Evolutionary conservation across 2,113 vertebrate genomes (phyloP).

Genomic region (Brienomyrus brachyistius): DNA sequence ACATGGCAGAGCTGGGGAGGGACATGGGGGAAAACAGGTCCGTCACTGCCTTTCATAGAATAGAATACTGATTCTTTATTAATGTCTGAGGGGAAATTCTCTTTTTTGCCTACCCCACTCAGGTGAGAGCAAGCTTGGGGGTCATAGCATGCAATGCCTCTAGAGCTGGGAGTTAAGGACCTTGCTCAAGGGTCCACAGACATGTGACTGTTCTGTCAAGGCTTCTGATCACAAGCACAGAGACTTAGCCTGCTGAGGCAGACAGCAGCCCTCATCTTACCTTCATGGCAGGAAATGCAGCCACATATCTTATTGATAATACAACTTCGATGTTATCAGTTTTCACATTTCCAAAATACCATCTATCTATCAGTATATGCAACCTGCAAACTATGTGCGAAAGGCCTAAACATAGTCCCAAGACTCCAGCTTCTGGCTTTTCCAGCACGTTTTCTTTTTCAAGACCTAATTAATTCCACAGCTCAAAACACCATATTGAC

Average conservation of each 20-base stretch:
- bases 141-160: not conserved
- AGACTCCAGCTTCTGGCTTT: too few species aligned
- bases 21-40: not conserved
- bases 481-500: not conserved
- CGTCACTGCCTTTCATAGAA: not conserved
- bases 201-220: not conserved
- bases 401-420: not conserved
- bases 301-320: not conserved
- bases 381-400: not conserved
- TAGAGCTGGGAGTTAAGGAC: not conserved
- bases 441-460: not conserved
- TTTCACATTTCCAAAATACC: not conserved
- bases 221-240: not conserved
- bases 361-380: not conserved
- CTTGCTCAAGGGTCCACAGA: not conserved
- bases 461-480: not conserved
- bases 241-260: not conserved
- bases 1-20: conserved; percentile 63
- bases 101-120: not conserved
- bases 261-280: not conserved
- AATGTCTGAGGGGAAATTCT: not conserved
- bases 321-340: not conserved
- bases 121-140: not conserved
- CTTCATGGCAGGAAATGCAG: not conserved
- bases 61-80: not conserved